These are phyloP conservation scores for Xerus rutilus DNA, from an alignment of 2,797 vertebrate genomes.

Conservation along the genomic window DNA sequence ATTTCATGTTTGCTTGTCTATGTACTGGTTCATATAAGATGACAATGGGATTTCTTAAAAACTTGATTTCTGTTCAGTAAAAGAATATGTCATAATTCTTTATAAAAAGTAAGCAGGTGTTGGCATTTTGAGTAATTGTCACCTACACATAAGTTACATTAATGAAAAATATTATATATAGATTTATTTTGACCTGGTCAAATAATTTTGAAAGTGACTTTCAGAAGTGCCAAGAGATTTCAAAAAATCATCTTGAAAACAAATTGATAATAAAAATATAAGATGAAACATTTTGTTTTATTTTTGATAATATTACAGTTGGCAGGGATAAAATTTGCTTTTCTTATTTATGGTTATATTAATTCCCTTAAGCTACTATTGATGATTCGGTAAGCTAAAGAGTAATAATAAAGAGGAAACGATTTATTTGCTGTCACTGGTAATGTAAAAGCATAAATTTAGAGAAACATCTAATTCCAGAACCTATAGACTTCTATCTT, in stretches of 20 bases:
- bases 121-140: slow-evolving; percentile 43
- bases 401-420: background rate
- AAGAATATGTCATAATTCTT: background rate
- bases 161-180: background rate
- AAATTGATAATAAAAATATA: slow-evolving; percentile 34
- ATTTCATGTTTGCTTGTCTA: slow-evolving; percentile 56
- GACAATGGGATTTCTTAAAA: background rate
- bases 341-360: slow-evolving; percentile 37
- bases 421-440: background rate
- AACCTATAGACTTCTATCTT: background rate
- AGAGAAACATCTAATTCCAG: background rate
- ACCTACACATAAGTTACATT: background rate
- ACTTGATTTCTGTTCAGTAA: background rate
- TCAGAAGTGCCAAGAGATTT: background rate
- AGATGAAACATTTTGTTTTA: background rate
- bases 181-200: slow-evolving; percentile 34
- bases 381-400: slow-evolving; percentile 21
- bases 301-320: background rate
- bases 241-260: slow-evolving; percentile 49
- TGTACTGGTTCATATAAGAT: background rate
- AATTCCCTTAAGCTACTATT: slow-evolving; percentile 30
- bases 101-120: background rate
- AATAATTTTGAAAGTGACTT: slow-evolving; percentile 19
- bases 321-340: background rate
- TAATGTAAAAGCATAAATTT: background rate